These are phyloP conservation scores for Heliornis fulica DNA, from an alignment of 2,113 vertebrate species.

Conservation along the genomic window DNA sequence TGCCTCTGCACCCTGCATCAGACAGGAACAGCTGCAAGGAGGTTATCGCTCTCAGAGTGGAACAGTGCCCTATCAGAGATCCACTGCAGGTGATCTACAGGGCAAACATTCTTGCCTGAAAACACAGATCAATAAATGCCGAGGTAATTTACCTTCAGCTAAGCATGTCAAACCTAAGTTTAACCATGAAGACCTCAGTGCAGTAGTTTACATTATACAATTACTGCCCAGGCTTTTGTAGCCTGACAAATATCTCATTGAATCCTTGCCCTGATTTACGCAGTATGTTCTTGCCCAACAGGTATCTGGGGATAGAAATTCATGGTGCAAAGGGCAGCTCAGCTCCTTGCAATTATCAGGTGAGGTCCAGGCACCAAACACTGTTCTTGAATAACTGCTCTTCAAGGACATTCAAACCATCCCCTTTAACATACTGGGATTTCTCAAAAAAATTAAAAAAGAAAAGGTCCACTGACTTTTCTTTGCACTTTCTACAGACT, in stretches of 20 bases:
- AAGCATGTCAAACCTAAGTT: not conserved
- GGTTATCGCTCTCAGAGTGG: not conserved
- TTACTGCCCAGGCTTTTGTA: not conserved
- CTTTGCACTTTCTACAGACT: not conserved
- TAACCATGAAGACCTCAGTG: not conserved
- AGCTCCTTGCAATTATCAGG: not conserved
- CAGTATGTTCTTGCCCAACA: not conserved
- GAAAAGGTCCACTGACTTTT: not conserved
- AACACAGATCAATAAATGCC: not conserved
- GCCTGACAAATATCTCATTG: not conserved
- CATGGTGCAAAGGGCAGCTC: not conserved
- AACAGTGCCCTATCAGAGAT: not conserved
- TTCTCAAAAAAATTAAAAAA: not conserved
- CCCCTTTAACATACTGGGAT: not conserved
- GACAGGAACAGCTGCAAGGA: not conserved
- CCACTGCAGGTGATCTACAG: not conserved
- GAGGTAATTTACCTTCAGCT: not conserved
- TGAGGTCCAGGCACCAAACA: not conserved
- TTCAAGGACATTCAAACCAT: accelerated
- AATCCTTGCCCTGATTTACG: not conserved
- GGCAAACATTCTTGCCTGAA: not conserved
- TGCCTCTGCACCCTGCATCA: not conserved
- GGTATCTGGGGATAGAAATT: not conserved
- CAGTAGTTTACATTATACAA: not conserved
- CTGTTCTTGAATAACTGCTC: not conserved